Conservation (phyloP, 2,113 vertebrate genomes). For the Leiothrix lutea region DNA sequence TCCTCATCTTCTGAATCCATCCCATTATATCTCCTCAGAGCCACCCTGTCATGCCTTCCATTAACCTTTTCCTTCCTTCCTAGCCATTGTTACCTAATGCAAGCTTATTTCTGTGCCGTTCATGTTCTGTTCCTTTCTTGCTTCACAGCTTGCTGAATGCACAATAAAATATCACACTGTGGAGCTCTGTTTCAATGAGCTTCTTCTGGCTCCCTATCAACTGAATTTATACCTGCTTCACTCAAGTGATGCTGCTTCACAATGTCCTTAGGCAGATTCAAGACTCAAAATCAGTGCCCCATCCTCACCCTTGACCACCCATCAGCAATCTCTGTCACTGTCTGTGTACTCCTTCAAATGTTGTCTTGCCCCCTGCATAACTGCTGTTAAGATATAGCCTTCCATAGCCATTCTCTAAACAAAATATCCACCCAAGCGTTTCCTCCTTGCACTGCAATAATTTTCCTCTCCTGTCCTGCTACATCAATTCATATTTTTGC, state of each 20-base stretch:
- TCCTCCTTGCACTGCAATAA: not conserved
- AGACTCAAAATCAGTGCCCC: not conserved
- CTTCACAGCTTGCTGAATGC: not conserved
- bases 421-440: not conserved
- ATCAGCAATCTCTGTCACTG: not conserved
- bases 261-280: not conserved
- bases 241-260: not conserved
- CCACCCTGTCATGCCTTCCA: not conserved
- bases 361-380: not conserved
- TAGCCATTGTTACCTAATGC: not conserved
- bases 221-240: not conserved
- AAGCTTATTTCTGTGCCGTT: not conserved
- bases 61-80: not conserved
- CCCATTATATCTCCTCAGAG: not conserved
- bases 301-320: not conserved
- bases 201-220: not conserved
- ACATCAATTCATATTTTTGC: not conserved
- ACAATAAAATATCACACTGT: not conserved
- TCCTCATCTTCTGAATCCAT: not conserved
- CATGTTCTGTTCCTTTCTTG: not conserved
- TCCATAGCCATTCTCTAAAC: not conserved
- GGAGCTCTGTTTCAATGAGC: not conserved
- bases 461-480: not conserved
- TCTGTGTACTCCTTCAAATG: not conserved
- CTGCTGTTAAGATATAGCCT: not conserved